phyloP scores from a whole-genome alignment of 2,888 invertebrate species.

The Dexiosoma caninum region DNA sequence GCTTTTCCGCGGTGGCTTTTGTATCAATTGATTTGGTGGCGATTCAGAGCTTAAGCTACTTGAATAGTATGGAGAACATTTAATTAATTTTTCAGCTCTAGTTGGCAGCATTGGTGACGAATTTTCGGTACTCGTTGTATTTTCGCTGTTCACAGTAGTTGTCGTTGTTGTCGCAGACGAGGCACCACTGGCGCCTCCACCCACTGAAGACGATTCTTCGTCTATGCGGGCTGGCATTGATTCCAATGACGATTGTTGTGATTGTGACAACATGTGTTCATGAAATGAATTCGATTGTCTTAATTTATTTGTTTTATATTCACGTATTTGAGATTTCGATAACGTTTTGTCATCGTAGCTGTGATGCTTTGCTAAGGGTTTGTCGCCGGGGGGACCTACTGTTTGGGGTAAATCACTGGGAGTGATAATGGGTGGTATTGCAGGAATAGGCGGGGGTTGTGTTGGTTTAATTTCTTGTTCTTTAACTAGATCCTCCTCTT shows the following conservation, averaged over 20 bases:
- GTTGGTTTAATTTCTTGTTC: constrained; percentile 55
- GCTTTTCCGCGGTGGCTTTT: constrained; percentile 83
- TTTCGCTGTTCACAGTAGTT: constrained; percentile 80
- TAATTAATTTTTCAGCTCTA: constrained; percentile 80
- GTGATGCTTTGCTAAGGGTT: constrained; percentile 82
- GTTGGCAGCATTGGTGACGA: constrained; percentile 76
- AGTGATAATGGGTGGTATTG: constrained; percentile 76
- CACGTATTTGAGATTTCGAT: constrained; percentile 82
- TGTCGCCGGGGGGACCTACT: constrained; percentile 78
- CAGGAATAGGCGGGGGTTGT: constrained; percentile 73
- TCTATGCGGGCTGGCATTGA: constrained; percentile 80
- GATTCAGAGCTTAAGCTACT: constrained; percentile 87
- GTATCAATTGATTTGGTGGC: constrained; percentile 82
- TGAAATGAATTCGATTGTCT: constrained; percentile 83
- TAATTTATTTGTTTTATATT: constrained; percentile 81
- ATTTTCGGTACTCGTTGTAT: constrained; percentile 77
- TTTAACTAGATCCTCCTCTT: constrained; percentile 49
- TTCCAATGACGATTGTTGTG: constrained; percentile 78
- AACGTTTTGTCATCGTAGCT: constrained; percentile 83
- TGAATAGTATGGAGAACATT: constrained; percentile 87
- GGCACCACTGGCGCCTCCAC: constrained; percentile 73
- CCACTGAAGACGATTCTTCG: constrained; percentile 78
- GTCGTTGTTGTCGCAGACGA: constrained; percentile 77
- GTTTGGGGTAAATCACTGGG: constrained; percentile 71
- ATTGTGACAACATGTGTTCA: constrained; percentile 80